phyloP scores from a whole-genome alignment of 2,113 vertebrate species.

The Microtus ochrogaster region DNA sequence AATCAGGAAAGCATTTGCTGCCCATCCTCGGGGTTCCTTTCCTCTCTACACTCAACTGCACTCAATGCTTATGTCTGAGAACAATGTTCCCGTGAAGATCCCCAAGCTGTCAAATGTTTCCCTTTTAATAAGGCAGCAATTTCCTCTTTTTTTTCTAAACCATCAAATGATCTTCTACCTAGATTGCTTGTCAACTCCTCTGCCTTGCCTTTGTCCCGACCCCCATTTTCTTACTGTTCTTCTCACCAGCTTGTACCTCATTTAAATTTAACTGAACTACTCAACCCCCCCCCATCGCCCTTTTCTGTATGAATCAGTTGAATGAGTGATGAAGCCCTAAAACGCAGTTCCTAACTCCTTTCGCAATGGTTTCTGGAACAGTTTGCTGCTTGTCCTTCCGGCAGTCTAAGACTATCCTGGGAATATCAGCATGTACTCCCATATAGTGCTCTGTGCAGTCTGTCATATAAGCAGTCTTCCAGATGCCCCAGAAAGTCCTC shows the following conservation, averaged over 20 bases:
- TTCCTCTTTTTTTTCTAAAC: not conserved
- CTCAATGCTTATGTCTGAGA: conserved; percentile 35
- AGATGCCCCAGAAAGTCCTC: conserved; percentile 33
- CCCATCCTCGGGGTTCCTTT: conserved; percentile 8
- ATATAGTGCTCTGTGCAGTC: not conserved
- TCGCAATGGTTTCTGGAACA: not conserved
- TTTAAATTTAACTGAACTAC: not conserved
- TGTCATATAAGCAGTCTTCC: not conserved
- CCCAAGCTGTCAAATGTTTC: not conserved
- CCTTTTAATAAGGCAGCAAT: not conserved
- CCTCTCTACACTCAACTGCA: not conserved
- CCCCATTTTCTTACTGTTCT: not conserved
- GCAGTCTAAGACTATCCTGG: not conserved
- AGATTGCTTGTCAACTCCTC: not conserved
- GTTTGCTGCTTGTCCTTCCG: conserved; percentile 16
- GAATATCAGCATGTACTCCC: not conserved
- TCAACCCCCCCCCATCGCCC: not conserved
- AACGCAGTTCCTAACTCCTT: not conserved
- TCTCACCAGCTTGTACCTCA: not conserved
- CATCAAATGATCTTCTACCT: not conserved
- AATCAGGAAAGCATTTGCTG: conserved; percentile 13
- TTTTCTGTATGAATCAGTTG: conserved; percentile 31
- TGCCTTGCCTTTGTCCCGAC: not conserved
- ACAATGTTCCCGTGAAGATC: not conserved
- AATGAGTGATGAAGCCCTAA: conserved; percentile 35